phyloP scores from a whole-genome alignment of 2,797 vertebrate genomes.

The Melanotaenia nigrans region DNA sequence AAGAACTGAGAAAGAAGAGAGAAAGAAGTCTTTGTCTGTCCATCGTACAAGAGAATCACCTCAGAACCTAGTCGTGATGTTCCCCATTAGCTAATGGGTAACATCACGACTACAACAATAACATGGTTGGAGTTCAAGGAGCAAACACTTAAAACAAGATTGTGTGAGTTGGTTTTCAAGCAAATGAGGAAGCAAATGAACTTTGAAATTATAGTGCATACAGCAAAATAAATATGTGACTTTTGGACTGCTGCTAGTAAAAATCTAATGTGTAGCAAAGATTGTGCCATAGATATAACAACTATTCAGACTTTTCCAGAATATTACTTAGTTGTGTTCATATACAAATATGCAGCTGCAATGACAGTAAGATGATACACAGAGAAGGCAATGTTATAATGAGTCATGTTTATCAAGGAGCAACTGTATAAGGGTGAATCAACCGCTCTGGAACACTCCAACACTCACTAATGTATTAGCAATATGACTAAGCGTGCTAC shows the following conservation, averaged over 20 bases:
- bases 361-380: conserved; percentile 58
- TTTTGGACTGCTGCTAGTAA: not conserved
- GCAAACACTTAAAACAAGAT: not conserved
- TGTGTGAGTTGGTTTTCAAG: not conserved
- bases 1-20: not conserved
- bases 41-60: not conserved
- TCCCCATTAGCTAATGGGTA: not conserved
- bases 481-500: conserved; percentile 52
- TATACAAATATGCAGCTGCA: conserved; percentile 26
- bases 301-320: not conserved
- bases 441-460: conserved; percentile 42
- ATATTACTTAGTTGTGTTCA: conserved; percentile 19
- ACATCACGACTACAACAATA: not conserved
- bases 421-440: conserved; percentile 49
- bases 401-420: conserved; percentile 60
- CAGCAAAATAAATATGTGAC: not conserved
- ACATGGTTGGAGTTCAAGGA: not conserved
- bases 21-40: not conserved
- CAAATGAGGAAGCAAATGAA: not conserved
- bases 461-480: conserved; percentile 49
- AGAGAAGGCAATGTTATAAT: conserved; percentile 54
- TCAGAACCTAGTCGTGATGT: too few relatives aligned
- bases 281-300: not conserved
- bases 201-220: not conserved
- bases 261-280: not conserved